Conservation (phyloP, 2,888 invertebrate species). For the Drosophila mimica region DNA sequence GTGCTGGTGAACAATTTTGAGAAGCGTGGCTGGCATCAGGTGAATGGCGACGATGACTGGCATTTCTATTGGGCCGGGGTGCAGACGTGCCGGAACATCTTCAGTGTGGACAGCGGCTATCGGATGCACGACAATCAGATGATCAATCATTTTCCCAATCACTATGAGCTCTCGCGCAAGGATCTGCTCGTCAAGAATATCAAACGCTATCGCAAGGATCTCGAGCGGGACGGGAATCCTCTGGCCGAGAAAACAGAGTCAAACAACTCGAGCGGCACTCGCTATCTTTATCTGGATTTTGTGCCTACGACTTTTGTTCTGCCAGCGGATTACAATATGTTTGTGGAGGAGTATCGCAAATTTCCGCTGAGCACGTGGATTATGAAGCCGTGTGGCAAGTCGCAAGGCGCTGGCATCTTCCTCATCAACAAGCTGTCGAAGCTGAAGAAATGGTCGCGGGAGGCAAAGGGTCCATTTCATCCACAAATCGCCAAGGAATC, state of each 20-base stretch:
- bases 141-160: slow-evolving; percentile 98
- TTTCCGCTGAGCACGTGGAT: slow-evolving; percentile 98
- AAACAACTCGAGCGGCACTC: slow-evolving; percentile 87
- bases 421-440: slow-evolving; percentile 97
- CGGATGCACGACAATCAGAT: slow-evolving; percentile 96
- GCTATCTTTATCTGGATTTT: slow-evolving; percentile 94
- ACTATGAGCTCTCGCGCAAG: slow-evolving; percentile 96
- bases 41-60: slow-evolving; percentile 96
- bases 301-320: slow-evolving; percentile 96
- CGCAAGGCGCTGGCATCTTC: slow-evolving; percentile 96
- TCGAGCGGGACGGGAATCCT: slow-evolving; percentile 95
- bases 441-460: slow-evolving; percentile 95
- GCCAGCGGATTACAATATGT: slow-evolving; percentile 98
- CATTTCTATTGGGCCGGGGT: slow-evolving; percentile 98
- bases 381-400: slow-evolving; percentile 98
- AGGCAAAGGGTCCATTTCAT: slow-evolving; percentile 93
- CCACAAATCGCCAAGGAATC: slow-evolving; percentile 94
- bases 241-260: slow-evolving; percentile 91
- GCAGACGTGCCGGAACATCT: slow-evolving; percentile 94
- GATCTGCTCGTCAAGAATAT: slow-evolving; percentile 98
- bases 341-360: slow-evolving; percentile 97
- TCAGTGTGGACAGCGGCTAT: slow-evolving; percentile 96
- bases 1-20: slow-evolving; percentile 96
- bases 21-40: slow-evolving; percentile 93
- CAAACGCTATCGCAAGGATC: slow-evolving; percentile 95